Base-by-base conservation (phyloP, 2,888 invertebrate genomes). In the Blera fallax region DNA sequence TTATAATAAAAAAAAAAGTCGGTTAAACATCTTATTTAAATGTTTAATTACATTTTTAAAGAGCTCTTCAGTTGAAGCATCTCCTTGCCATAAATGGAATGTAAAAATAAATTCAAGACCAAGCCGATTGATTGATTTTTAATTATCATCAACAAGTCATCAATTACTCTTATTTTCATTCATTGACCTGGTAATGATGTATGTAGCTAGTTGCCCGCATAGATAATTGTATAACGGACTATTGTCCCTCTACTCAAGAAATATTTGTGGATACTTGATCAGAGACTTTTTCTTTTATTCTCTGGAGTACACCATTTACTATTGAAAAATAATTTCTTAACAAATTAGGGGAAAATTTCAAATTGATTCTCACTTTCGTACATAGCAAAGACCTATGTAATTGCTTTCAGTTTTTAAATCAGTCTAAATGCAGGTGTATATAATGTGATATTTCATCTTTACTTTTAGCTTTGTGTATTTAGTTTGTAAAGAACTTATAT, bases 91-190 rank as follows among this genome's bases (percentile, higher is more conserved):
- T 11, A 56, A 34, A 40, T 37, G 24, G 58, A 37, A 2, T 40
- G 37, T n/a, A 54, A 29, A 29, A n/a, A 40, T 14, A 24, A 58
- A 58, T 58, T 37, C 8, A 37, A 6, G 11, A n/a, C 21, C n/a
- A 52, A 58, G 1, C 7, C 18, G 58, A 24, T 58, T 37, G 40
- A 58, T 40, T 40, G 58, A 3, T 37, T 58, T 58, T 37, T 58
- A 37, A 37, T 40, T 37, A 58, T 40, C 58, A 11, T 16, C 24
- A 37, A n/a, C 21, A 58, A 62, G 7, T 24, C 24, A 24, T 58
- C n/a, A 58, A 64, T 21, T 34, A 60, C 40, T 45, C 45, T 72
- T 54, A 56, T 67, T 45, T 56, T 43, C 27, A 62, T 43, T 43
- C 27, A 62, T 16, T 62, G 43, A 45, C 62, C 43, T 27, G 43